Evolutionary conservation across 2,797 vertebrate species (phyloP), one percentile per base, ranked within the genome.

Genomic region (Scolopax rusticola): DNA sequence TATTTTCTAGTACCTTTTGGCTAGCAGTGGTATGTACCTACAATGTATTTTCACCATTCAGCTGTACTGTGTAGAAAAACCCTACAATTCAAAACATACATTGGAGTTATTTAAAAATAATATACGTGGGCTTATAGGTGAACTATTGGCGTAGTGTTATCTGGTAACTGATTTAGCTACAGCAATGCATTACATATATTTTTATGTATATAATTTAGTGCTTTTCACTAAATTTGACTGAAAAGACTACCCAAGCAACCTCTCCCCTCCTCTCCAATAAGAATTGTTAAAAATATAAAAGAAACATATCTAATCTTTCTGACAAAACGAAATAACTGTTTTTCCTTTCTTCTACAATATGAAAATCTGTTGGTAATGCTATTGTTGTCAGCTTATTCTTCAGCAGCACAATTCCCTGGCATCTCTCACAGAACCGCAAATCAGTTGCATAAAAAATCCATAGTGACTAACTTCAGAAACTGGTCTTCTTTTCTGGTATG

Each of bases 81-180:
- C 1, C 6, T 13, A 28, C 2, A 87, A 83, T 0, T 7, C 4
- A 19, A 89, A 89, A 59, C 2, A 5, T 12, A 11, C 0, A 0
- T 5, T 24, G 17, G 4, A 15, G 15, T 24, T 30, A n/a, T 38
- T 20, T 40, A 3, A 16, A 33, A 13, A 54, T 54, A 28, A 33
- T 27, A 33, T 12, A 40, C n/a, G 10, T 14, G 3, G 7, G n/a
- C 27, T 36, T 40, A 41, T 0, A 61, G 30, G 11, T 47, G 78
- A 86, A 50, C 15, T 65, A 68, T 14, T 57, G 50, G 38, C 15
- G 53, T 25, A 51, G 18, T 21, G 18, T 30, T 40, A 75, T 41
- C n/a, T 36, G 28, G 30, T 16, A 79, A 59, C 13, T 50, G 25
- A 64, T 47, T 64, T 33, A 71, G 32, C 27, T 71, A 57, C 23